Conservation (phyloP, 2,888 invertebrate genomes). For the Onthophagus sagittarius region DNA sequence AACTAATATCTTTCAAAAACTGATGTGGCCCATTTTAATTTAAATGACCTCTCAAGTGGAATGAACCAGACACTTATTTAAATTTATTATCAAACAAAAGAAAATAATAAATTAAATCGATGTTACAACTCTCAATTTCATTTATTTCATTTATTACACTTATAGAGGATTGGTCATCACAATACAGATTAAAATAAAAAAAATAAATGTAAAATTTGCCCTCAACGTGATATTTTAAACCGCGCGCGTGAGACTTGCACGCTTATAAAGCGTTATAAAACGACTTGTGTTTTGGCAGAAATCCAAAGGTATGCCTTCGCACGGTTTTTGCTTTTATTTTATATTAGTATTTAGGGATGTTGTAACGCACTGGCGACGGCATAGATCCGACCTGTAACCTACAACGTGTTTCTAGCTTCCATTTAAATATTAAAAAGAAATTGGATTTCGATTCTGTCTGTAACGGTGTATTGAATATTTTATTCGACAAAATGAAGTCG, state of each 20-base stretch:
- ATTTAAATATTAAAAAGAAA: background rate
- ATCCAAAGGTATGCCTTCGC: background rate
- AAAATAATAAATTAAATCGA: no score
- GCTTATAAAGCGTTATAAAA: background rate
- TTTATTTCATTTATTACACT: no score
- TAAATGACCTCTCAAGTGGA: background rate
- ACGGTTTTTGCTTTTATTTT: conserved; percentile 4
- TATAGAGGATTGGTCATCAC: no score
- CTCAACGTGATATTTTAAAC: conserved; percentile 1
- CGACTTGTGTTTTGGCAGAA: background rate
- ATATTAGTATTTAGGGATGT: background rate
- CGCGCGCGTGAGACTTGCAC: background rate
- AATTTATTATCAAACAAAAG: no score
- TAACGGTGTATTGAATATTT: background rate
- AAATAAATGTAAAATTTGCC: background rate
- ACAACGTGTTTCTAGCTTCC: no score
- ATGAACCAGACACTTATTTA: background rate
- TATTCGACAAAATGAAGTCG: background rate
- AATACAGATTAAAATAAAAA: no score
- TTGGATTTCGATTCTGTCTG: background rate
- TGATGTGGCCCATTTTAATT: background rate
- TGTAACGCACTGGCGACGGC: background rate
- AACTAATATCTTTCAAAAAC: no score
- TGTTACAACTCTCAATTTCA: no score
- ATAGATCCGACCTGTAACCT: no score